Base-by-base conservation (phyloP, 53 echinoderm and acorn worm species). In the Crossaster papposus region DNA sequence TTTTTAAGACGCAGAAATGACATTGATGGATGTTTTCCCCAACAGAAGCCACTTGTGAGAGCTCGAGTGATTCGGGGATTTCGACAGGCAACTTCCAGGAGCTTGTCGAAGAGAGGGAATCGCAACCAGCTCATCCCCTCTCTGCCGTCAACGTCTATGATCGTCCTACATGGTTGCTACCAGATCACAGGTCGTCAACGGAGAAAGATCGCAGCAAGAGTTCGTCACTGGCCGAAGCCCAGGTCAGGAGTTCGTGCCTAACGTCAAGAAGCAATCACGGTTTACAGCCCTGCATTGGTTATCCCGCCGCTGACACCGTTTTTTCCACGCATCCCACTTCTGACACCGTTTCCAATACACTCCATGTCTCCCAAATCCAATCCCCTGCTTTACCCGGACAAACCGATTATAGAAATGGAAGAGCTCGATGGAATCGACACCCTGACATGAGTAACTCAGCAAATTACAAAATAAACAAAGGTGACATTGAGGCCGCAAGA, bases 31-130 rank as follows among this genome's bases (percentile, higher is more conserved):
- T 18, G 18, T 83, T 89, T 89, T 76, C 72, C 34, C 18, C 63
- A 29, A 26, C 88, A 92, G 95, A 95, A 65, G 90, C 77, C 64
- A 68, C 92, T 36, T 80, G 86, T 83, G 89, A 89, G 62, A 91
- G 89, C 4, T 91, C 80, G 74, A 94, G 96, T 78, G 94, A 93
- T 65, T 96, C 96, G 5, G 44, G 44, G 44, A 44, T 44, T 44
- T 44, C 44, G 15, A 93, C 94, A 14, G 86, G 91, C 80, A 96
- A 93, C 79, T 94, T 94, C 23, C 96, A 94, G 10, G 92, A 90
- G 65, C 90, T 79, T 22, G 70, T 78, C 0, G 94, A 94, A 64
- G 96, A 96, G 5, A 89, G 85, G 30, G 63, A 33, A 18, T 20
- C 79, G 14, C 89, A 80, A 30, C 78, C 52, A 1, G 70, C 80